phyloP scores from a whole-genome alignment of 2,113 vertebrate genomes.

The Leuciscus idus region DNA sequence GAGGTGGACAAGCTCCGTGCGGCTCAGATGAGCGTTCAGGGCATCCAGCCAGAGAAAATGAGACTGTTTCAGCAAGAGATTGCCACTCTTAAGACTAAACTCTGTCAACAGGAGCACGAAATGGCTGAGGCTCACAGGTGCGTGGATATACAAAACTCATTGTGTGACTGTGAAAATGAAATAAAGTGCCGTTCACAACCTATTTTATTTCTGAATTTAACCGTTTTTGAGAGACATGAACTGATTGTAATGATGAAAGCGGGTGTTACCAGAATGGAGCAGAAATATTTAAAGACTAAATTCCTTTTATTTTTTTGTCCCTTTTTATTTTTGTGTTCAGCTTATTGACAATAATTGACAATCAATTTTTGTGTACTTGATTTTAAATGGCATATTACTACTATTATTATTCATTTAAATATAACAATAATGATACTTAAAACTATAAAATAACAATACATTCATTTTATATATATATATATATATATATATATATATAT shows the following conservation, averaged over 20 bases:
- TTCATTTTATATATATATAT: not conserved
- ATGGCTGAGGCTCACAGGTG: slow-evolving; percentile 90
- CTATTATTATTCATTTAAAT: not conserved
- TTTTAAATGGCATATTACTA: not conserved
- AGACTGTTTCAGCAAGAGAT: slow-evolving; percentile 88
- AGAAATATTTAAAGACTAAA: not conserved
- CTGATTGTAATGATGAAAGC: not conserved
- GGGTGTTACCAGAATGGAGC: not conserved
- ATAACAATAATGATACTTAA: not conserved
- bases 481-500: not conserved
- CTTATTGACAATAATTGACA: not conserved
- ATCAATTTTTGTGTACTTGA: not conserved
- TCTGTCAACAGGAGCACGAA: slow-evolving; percentile 87
- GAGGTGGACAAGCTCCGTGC: slow-evolving; percentile 94
- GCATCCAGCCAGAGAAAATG: slow-evolving; percentile 85
- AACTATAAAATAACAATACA: not conserved
- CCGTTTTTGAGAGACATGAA: too few species aligned
- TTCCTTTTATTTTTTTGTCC: not conserved
- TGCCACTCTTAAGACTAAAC: slow-evolving; percentile 77
- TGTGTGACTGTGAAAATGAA: not conserved
- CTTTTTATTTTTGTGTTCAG: not conserved
- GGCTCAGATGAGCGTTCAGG: slow-evolving; percentile 82
- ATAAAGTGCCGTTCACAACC: not conserved
- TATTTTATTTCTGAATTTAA: not conserved
- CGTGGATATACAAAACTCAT: not conserved